Conservation (phyloP, 2,888 invertebrate species). For the Cryptosula pallasiana region DNA sequence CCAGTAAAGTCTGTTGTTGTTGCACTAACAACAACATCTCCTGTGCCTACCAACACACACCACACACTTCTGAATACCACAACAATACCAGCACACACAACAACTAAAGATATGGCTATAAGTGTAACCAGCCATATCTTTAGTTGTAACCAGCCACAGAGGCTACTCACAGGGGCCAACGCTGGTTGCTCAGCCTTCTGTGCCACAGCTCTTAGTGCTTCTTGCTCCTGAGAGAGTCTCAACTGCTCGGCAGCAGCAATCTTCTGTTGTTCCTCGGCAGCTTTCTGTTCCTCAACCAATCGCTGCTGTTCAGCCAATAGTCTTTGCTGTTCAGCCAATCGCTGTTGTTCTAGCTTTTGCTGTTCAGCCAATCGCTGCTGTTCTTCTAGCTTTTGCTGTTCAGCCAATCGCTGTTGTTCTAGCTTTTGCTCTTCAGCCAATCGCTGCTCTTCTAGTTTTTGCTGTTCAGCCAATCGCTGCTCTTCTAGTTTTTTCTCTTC, state of each 20-base stretch:
- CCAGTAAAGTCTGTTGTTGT: conserved; percentile 26
- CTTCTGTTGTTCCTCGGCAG: neutral
- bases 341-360: neutral
- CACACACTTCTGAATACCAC: neutral
- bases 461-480: neutral
- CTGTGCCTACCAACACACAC: conserved; percentile 11
- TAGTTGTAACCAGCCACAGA: too few relatives aligned
- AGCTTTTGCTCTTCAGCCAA: neutral
- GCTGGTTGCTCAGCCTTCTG: neutral
- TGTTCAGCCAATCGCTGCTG: neutral
- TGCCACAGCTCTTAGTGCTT: neutral
- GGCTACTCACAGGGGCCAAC: too few relatives aligned
- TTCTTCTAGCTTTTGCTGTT: neutral
- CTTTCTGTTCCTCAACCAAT: neutral
- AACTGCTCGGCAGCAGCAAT: neutral
- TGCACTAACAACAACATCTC: conserved; percentile 24
- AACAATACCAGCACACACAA: neutral
- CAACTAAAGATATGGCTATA: too few relatives aligned
- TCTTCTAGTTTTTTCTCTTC: neutral
- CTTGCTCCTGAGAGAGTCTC: neutral
- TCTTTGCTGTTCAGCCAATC: neutral
- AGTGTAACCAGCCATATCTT: too few relatives aligned
- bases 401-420: neutral
- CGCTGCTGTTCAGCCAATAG: too few relatives aligned
- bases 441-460: neutral